Percentiles rank a stretch among this genome's conserved stretches.
Evolutionary conservation across 1,140 invertebrate species (phyloP).

Genomic region (Carposina sasakii): DNA sequence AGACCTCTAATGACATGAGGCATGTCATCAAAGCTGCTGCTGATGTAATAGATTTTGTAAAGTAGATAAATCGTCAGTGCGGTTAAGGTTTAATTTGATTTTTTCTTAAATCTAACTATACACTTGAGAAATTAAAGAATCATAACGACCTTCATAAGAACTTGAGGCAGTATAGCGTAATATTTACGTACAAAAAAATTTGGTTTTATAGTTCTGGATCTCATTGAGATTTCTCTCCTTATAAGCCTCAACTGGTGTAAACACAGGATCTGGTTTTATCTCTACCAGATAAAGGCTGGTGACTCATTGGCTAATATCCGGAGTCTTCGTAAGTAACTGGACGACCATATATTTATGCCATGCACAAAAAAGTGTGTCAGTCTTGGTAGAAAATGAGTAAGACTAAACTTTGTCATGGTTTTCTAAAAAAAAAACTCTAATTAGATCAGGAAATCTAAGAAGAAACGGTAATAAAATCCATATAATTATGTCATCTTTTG

Average conservation of each 20-base stretch:
- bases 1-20: slow-evolving; percentile 34
- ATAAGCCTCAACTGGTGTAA: slow-evolving; percentile 19
- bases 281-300: slow-evolving; percentile 48
- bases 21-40: slow-evolving; percentile 21
- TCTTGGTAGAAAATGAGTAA: no score
- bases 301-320: slow-evolving; percentile 55
- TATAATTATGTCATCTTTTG: no score
- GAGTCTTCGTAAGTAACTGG: slow-evolving; percentile 38
- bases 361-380: slow-evolving; percentile 52
- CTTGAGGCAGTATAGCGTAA: no score
- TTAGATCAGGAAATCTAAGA: no score
- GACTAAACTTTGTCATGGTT: no score
- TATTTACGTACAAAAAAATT: no score
- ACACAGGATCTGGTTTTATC: slow-evolving; percentile 37
- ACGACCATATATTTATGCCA: slow-evolving; percentile 55
- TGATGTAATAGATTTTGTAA: slow-evolving; percentile 31
- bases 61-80: no score
- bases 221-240: not conserved
- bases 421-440: no score
- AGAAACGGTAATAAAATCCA: no score
- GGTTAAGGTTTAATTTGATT: slow-evolving; percentile 9
- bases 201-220: no score
- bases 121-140: no score
- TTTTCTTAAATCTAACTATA: slow-evolving; percentile 5
- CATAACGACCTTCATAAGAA: no score